Base-by-base conservation (phyloP, 2,797 vertebrate genomes). In the Megalops cyprinoides region DNA sequence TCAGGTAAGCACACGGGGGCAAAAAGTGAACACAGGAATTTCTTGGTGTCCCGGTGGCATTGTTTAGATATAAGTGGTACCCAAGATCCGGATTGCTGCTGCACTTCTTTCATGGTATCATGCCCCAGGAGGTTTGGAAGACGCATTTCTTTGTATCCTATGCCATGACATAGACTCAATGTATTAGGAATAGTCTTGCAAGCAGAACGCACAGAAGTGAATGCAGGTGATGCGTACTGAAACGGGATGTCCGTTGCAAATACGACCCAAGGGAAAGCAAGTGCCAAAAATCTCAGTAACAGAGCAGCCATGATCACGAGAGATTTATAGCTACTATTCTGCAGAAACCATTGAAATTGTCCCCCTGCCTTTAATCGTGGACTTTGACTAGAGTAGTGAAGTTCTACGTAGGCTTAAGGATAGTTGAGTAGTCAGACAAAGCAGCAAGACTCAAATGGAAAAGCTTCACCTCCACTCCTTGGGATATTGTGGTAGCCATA, bases 71-170 rank as follows among this genome's bases (percentile, higher is more conserved):
- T 48, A 28, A 96, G 92, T 0, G 95, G 94, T 82, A 94, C 89
- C 95, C 95, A 96, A 77, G 94, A 89, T 20, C 90, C 92, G 1
- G 94, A 94, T 86, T 96, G 95, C 86, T 94, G 95, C 87, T 95
- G 91, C 1, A 87, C 93, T 87, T 96, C 95, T 79, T 82, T 87
- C 81, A 94, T 86, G 0, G 92, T 90, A 28, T 95, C 93, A 5
- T 96, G 95, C 48, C 94, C 95, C 79, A 96, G 92, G 48, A 96
- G 82, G 89, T 96, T 96, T 77, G 95, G 95, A 81, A 96, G 83
- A 44, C 94, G 91, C 95, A 96, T 95, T 60, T 92, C 87, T n/a
- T 85, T 76, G 90, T 96, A 96, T 62, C 95, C 95, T 67, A 96
- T 91, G 0, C 92, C 94, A 79, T 94, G 90, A 87, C 95, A 96